Percentiles rank a stretch among this genome's conserved stretches.
Conservation (phyloP, 1,140 invertebrate genomes). For the Lepidurus couesii region DNA sequence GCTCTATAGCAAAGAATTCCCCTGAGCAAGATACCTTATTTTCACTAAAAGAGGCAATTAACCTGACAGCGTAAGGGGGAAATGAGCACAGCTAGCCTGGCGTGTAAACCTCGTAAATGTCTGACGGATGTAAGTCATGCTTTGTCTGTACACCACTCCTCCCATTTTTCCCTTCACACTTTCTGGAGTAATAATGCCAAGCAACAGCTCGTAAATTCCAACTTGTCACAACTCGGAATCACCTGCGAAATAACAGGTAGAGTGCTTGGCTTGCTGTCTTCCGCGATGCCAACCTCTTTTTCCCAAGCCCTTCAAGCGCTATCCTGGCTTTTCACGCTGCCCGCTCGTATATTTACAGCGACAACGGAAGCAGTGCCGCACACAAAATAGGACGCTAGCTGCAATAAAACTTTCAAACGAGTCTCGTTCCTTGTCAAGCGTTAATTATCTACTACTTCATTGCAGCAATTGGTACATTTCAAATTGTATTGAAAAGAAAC, state of each 20-base stretch:
- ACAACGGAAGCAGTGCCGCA: not conserved
- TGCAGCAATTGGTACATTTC: too few species aligned
- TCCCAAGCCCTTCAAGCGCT: not conserved
- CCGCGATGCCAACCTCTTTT: not conserved
- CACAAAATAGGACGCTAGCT: not conserved
- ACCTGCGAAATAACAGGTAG: constrained; percentile 21
- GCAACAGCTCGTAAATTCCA: constrained; percentile 15
- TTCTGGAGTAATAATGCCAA: constrained; percentile 19
- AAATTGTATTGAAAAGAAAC: too few species aligned
- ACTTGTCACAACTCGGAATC: constrained; percentile 21
- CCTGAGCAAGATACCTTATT: constrained; percentile 9
- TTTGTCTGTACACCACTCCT: constrained; percentile 12
- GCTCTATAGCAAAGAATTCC: not conserved
- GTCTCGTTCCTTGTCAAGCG: not conserved
- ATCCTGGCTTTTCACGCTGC: not conserved
- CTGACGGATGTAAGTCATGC: constrained; percentile 15
- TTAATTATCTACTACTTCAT: not conserved
- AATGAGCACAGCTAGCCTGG: constrained; percentile 20
- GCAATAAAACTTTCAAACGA: not conserved
- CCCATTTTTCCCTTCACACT: constrained; percentile 21
- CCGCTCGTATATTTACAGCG: not conserved
- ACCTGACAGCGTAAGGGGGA: constrained; percentile 2
- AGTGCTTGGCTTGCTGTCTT: not conserved
- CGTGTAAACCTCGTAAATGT: constrained; percentile 20
- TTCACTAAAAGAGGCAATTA: constrained; percentile 9